Percentiles rank a stretch among this genome's conserved stretches.
phyloP scores from a whole-genome alignment of 2,888 invertebrate species.

The Incurvaria masculella region DNA sequence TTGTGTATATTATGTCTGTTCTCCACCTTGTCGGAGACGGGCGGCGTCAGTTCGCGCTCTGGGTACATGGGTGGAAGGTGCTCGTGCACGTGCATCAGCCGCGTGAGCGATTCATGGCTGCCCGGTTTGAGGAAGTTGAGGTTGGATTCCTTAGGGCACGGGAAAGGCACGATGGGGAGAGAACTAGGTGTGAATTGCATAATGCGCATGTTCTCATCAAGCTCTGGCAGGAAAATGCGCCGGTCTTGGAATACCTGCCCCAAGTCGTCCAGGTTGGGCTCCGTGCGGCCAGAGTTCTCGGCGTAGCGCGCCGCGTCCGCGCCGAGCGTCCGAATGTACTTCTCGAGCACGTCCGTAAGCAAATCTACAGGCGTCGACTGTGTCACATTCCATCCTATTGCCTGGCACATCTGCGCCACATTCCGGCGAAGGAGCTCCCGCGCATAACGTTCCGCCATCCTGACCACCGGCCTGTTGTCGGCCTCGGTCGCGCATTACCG shows the following conservation, averaged over 20 bases:
- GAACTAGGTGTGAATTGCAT: constrained; percentile 76
- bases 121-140: constrained; percentile 90
- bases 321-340: constrained; percentile 76
- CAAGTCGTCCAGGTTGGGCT: constrained; percentile 84
- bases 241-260: constrained; percentile 82
- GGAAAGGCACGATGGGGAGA: constrained; percentile 69
- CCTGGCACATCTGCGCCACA: constrained; percentile 90
- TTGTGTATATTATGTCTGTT: constrained; percentile 48
- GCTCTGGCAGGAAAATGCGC: constrained; percentile 74
- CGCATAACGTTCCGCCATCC: constrained; percentile 66
- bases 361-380: constrained; percentile 86
- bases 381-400: constrained; percentile 90
- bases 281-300: constrained; percentile 82
- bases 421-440: constrained; percentile 75
- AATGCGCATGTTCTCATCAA: constrained; percentile 82
- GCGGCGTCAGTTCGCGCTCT: constrained; percentile 46
- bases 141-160: constrained; percentile 72
- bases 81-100: constrained; percentile 88
- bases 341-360: constrained; percentile 81
- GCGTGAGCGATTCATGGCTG: constrained; percentile 85
- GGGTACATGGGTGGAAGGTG: constrained; percentile 90
- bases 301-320: constrained; percentile 77
- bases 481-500: constrained; percentile 1
- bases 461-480: constrained; percentile 39
- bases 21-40: constrained; percentile 48